These are phyloP conservation scores for Rhagoletis zephyria DNA, from an alignment of 1,140 invertebrate species.

Conservation along the genomic window DNA sequence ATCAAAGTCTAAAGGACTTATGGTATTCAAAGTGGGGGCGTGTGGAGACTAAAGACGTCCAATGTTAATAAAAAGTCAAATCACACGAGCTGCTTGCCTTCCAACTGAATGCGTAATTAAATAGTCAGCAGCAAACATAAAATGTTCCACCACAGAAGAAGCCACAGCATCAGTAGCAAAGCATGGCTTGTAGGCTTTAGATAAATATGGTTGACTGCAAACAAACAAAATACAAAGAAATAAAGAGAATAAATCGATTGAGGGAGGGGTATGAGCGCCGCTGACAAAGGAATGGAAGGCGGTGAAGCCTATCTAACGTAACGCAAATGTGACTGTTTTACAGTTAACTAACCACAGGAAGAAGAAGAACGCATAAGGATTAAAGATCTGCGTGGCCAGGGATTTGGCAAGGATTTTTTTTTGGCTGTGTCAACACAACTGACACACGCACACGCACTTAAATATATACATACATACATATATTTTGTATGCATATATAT, in stretches of 20 bases:
- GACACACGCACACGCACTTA: no score
- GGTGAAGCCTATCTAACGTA: no score
- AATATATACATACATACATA: no score
- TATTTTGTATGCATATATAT: no score
- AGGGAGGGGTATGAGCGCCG: neutral
- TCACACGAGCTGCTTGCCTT: slow-evolving; percentile 11
- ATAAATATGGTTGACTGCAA: neutral
- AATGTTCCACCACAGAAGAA: neutral
- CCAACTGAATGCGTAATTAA: slow-evolving; percentile 18
- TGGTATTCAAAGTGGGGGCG: neutral
- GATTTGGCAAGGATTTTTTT: no score
- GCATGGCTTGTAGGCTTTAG: neutral
- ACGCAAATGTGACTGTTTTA: neutral
- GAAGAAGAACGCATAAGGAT: neutral
- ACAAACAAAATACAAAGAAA: neutral
- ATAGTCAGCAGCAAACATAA: slow-evolving; percentile 16
- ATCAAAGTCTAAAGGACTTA: neutral
- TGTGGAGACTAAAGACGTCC: neutral
- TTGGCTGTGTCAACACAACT: no score
- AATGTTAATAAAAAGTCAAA: slow-evolving; percentile 6
- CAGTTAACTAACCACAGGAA: neutral
- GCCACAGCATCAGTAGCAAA: neutral
- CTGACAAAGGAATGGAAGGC: no score
- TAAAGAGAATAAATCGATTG: neutral
- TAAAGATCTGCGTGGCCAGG: no score